These are phyloP conservation scores for Drosophila borborema DNA, from an alignment of 2,888 invertebrate genomes.

Conservation along the genomic window DNA sequence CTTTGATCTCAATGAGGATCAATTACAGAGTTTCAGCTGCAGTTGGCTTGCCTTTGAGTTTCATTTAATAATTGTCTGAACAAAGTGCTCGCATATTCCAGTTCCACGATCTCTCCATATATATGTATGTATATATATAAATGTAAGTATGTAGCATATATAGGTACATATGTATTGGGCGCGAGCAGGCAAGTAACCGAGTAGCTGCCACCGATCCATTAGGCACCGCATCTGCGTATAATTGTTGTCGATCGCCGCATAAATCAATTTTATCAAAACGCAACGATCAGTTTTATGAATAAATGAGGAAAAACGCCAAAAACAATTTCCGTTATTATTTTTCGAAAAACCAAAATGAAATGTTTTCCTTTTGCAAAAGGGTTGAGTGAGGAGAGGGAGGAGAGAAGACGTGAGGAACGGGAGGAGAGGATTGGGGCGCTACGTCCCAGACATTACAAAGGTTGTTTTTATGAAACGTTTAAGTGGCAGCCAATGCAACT, in stretches of 20 bases:
- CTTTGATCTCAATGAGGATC: not conserved
- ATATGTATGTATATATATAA: not conserved
- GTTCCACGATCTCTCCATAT: not conserved
- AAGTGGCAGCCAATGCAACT: slow-evolving; percentile 77
- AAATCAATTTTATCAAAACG: slow-evolving; percentile 82
- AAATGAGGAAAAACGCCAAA: slow-evolving; percentile 57
- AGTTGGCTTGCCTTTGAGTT: not conserved
- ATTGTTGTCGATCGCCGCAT: slow-evolving; percentile 79
- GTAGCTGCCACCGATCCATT: slow-evolving; percentile 76
- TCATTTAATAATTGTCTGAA: slow-evolving; percentile 8
- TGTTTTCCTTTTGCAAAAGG: slow-evolving; percentile 51
- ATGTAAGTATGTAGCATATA: not conserved
- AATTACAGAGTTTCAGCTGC: slow-evolving; percentile 1
- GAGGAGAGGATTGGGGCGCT: slow-evolving; percentile 5
- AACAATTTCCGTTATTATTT: slow-evolving; percentile 70
- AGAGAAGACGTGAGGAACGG: not conserved
- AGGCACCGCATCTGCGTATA: slow-evolving; percentile 80
- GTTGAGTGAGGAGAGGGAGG: slow-evolving; percentile 2
- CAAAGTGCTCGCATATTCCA: slow-evolving; percentile 8
- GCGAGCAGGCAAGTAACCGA: slow-evolving; percentile 6
- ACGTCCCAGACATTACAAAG: slow-evolving; percentile 71
- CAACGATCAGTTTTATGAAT: slow-evolving; percentile 81
- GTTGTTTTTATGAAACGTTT: slow-evolving; percentile 81
- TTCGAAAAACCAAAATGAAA: slow-evolving; percentile 22
- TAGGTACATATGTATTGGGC: not conserved